Conservation (phyloP, 1,140 invertebrate species). For the Bombus haemorrhoidalis region DNA sequence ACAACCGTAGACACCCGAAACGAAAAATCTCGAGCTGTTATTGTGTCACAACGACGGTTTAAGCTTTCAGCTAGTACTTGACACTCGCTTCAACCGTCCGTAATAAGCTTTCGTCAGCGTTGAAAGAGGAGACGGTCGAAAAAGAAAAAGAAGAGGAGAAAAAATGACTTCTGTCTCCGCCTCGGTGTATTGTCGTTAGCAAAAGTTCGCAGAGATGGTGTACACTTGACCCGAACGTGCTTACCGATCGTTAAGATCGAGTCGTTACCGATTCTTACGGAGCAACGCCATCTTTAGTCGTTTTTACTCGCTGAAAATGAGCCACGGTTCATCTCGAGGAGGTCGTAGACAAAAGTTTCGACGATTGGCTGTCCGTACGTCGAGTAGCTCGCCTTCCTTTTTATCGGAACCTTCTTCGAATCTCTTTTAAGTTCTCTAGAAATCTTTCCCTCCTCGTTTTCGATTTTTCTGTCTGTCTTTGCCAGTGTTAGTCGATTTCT, state of each 20-base stretch:
- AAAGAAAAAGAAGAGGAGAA: neutral
- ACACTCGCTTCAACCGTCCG: neutral
- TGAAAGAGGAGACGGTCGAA: neutral
- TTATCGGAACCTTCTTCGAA: neutral
- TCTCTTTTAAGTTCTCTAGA: neutral
- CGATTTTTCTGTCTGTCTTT: neutral
- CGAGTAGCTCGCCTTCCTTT: constrained; percentile 6
- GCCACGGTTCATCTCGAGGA: neutral
- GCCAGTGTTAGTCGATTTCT: neutral
- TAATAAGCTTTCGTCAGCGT: neutral
- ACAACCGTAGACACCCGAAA: neutral
- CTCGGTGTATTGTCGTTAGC: neutral
- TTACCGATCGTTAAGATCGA: neutral
- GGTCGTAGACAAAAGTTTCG: constrained; percentile 41
- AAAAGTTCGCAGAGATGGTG: neutral
- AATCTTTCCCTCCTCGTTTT: neutral
- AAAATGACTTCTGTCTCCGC: too few relatives aligned
- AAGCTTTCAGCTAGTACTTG: neutral
- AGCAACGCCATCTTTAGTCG: constrained; percentile 19
- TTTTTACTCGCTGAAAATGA: constrained; percentile 32
- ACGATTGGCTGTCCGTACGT: constrained; percentile 39
- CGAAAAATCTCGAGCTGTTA: constrained; percentile 32
- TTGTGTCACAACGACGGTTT: neutral
- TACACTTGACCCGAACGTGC: constrained; percentile 10
- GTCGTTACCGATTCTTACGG: neutral